These are phyloP conservation scores for Pelodytes ibericus DNA, from an alignment of 2,797 vertebrate genomes.

Conservation along the genomic window DNA sequence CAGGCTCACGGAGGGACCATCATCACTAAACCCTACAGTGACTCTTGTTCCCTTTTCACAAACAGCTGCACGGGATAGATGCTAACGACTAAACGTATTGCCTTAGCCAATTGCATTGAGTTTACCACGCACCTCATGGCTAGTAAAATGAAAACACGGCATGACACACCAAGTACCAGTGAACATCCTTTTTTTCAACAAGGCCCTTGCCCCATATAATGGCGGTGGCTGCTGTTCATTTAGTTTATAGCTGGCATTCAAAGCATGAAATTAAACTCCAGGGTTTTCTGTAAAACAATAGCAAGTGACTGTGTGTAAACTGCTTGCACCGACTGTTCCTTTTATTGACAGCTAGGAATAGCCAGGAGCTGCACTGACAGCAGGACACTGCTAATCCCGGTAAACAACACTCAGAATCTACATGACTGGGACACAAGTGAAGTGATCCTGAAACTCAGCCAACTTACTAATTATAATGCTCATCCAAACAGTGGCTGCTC, in stretches of 20 bases:
- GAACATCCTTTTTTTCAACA: too few species aligned
- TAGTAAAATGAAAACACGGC: too few species aligned
- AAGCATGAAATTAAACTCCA: neutral
- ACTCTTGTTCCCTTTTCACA: too few species aligned
- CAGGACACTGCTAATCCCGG: slow-evolving; percentile 1
- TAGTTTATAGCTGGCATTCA: neutral
- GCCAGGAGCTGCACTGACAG: neutral
- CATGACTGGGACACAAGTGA: neutral
- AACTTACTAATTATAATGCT: too few species aligned
- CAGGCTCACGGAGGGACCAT: too few species aligned
- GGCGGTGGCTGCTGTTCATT: neutral
- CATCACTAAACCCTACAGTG: too few species aligned
- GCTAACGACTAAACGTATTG: too few species aligned
- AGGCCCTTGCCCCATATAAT: neutral
- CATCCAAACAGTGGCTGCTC: too few species aligned
- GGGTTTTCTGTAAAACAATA: slow-evolving; percentile 7
- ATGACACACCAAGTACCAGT: too few species aligned
- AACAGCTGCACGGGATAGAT: too few species aligned
- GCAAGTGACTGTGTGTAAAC: neutral
- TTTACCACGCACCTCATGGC: too few species aligned
- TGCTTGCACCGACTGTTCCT: neutral
- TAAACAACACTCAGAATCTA: neutral
- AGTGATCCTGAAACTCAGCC: neutral
- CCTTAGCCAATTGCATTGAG: too few species aligned
- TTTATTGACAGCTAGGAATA: neutral